These are phyloP conservation scores for Tragelaphus oryx DNA, from an alignment of 2,797 vertebrate genomes.

Conservation along the genomic window DNA sequence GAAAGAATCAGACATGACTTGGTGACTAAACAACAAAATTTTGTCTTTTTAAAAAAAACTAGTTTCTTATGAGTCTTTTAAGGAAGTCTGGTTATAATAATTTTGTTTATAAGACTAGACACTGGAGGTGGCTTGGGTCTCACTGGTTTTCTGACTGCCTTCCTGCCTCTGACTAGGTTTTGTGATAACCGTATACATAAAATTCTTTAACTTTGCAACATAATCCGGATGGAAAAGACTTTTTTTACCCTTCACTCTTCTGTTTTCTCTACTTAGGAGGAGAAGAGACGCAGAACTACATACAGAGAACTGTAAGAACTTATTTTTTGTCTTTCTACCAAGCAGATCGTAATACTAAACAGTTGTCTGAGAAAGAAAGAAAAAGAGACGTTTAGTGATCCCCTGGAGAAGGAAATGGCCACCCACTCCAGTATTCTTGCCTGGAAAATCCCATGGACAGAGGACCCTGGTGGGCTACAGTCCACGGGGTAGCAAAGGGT, in stretches of 20 bases:
- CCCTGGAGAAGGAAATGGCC: no score
- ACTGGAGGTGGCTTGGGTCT: background rate
- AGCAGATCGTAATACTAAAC: background rate
- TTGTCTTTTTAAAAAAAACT: background rate
- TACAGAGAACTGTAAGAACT: slow-evolving; percentile 84
- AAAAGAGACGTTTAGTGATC: background rate
- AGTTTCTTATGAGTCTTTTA: background rate
- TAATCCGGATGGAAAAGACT: background rate
- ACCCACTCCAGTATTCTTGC: no score
- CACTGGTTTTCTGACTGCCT: background rate
- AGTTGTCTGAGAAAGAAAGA: background rate
- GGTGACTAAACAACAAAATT: background rate
- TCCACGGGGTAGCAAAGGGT: no score
- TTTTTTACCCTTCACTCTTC: background rate
- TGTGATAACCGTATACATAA: background rate
- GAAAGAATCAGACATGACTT: background rate
- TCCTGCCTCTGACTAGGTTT: background rate
- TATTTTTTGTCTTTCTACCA: background rate
- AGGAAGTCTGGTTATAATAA: background rate
- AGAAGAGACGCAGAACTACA: slow-evolving; percentile 92
- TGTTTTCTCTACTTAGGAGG: slow-evolving; percentile 83
- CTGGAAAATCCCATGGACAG: no score
- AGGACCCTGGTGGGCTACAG: no score
- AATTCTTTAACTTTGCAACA: background rate
- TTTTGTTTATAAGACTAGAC: background rate